Percentiles rank a stretch among this genome's conserved stretches.
These are phyloP conservation scores for Theocolax elegans DNA, from an alignment of 1,140 invertebrate genomes.

Conservation along the genomic window DNA sequence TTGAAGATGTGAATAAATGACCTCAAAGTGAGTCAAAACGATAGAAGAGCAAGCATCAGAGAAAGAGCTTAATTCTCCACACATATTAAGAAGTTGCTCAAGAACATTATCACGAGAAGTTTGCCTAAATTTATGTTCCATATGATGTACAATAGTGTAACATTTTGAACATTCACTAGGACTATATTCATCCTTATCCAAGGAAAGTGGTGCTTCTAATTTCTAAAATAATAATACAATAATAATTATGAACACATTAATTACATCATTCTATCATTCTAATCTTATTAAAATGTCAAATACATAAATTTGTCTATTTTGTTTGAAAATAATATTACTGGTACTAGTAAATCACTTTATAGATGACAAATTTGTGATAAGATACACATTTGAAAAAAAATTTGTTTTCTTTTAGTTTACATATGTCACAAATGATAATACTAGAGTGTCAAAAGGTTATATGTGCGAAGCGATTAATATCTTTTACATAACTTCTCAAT, in stretches of 20 bases:
- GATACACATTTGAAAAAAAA: slow-evolving; percentile 13
- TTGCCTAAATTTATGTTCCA: slow-evolving; percentile 59
- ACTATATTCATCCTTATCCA: slow-evolving; percentile 56
- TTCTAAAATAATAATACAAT: slow-evolving; percentile 4
- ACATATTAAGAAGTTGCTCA: slow-evolving; percentile 60
- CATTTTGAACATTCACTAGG: slow-evolving; percentile 63
- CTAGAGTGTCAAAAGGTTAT: slow-evolving; percentile 29
- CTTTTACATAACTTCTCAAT: slow-evolving; percentile 30
- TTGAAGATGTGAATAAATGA: slow-evolving; percentile 73
- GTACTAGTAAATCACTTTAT: slow-evolving; percentile 6
- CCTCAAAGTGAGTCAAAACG: slow-evolving; percentile 77
- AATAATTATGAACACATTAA: slow-evolving; percentile 11
- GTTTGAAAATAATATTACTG: not conserved
- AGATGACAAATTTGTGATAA: slow-evolving; percentile 21
- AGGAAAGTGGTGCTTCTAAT: slow-evolving; percentile 16
- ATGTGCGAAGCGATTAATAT: not conserved
- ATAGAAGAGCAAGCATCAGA: slow-evolving; percentile 83
- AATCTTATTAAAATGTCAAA: not conserved
- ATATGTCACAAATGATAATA: slow-evolving; percentile 7
- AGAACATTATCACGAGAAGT: slow-evolving; percentile 52
- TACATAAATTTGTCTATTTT: too few relatives aligned
- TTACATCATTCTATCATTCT: slow-evolving; percentile 10
- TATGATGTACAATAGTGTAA: slow-evolving; percentile 58
- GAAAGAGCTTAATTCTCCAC: slow-evolving; percentile 75
- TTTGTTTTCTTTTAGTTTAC: not conserved